phyloP scores from a whole-genome alignment of 2,888 invertebrate species.

The Hirtodrosophila histrioides region DNA sequence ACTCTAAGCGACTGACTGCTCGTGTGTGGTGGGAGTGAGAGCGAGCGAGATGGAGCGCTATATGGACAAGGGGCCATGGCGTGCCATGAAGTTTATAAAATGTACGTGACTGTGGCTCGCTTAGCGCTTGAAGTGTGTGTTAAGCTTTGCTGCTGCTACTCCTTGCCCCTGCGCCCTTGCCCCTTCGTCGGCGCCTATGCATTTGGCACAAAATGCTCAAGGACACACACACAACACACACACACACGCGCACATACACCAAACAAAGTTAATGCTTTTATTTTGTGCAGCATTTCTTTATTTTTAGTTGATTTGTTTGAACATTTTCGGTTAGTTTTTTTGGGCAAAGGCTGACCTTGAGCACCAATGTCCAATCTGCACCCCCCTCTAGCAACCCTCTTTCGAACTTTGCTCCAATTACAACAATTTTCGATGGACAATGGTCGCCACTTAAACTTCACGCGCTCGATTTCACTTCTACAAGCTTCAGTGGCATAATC shows the following conservation, averaged over 20 bases:
- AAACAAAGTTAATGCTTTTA: slow-evolving; percentile 57
- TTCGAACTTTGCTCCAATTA: slow-evolving; percentile 54
- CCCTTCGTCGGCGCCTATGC: slow-evolving; percentile 47
- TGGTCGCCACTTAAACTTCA: slow-evolving; percentile 65
- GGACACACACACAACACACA: slow-evolving; percentile 63
- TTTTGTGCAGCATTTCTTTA: slow-evolving; percentile 60
- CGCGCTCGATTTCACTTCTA: slow-evolving; percentile 73
- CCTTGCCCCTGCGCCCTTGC: slow-evolving; percentile 5
- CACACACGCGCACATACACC: slow-evolving; percentile 1
- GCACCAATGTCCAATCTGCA: neutral
- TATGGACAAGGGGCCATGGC: slow-evolving; percentile 40
- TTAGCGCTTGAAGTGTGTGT: slow-evolving; percentile 65
- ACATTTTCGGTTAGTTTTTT: slow-evolving; percentile 52
- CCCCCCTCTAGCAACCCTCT: neutral
- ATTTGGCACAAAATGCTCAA: slow-evolving; percentile 78
- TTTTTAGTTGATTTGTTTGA: slow-evolving; percentile 61
- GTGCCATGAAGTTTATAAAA: slow-evolving; percentile 72
- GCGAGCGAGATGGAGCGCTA: slow-evolving; percentile 10
- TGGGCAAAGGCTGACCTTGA: slow-evolving; percentile 54
- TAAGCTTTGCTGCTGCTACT: slow-evolving; percentile 61
- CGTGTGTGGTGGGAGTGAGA: slow-evolving; percentile 1
- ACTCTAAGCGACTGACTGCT: neutral
- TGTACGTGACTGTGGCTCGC: slow-evolving; percentile 73
- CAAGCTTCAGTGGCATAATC: slow-evolving; percentile 61
- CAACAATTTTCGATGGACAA: slow-evolving; percentile 57